Evolutionary conservation across 2,113 vertebrate species (phyloP).

Genomic region (Cyprichromis sp.): DNA sequence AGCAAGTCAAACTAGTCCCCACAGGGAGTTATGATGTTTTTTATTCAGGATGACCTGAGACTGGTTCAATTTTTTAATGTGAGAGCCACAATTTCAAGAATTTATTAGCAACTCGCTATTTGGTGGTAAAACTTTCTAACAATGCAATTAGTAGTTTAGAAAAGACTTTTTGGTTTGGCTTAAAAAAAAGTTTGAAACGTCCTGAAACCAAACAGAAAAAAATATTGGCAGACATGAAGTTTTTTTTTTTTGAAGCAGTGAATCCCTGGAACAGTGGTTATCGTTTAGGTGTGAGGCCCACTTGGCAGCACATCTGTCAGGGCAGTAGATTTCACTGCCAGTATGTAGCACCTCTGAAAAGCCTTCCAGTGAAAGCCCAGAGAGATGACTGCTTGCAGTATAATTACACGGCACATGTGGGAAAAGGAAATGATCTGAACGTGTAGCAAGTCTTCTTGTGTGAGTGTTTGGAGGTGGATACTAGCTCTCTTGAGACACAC

Average conservation of each 20-base stretch:
- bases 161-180: neutral
- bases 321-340: constrained; percentile 1
- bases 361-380: constrained; percentile 4
- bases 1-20: constrained; percentile 12
- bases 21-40: constrained; percentile 7
- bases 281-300: constrained; percentile 1
- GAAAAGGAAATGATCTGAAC: neutral
- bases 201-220: neutral
- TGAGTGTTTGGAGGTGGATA: neutral
- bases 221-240: neutral
- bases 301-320: constrained; percentile 25
- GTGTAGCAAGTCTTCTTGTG: neutral
- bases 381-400: neutral
- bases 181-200: neutral
- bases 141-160: neutral
- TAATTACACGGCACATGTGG: constrained; percentile 19
- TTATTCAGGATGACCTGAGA: neutral
- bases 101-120: neutral
- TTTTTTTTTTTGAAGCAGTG: neutral
- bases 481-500: neutral
- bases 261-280: constrained; percentile 1
- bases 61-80: neutral
- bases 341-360: constrained; percentile 10
- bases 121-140: neutral
- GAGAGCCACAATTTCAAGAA: neutral